Evolutionary conservation across 2,888 invertebrate genomes (phyloP).

Genomic region (Lypha dubia): DNA sequence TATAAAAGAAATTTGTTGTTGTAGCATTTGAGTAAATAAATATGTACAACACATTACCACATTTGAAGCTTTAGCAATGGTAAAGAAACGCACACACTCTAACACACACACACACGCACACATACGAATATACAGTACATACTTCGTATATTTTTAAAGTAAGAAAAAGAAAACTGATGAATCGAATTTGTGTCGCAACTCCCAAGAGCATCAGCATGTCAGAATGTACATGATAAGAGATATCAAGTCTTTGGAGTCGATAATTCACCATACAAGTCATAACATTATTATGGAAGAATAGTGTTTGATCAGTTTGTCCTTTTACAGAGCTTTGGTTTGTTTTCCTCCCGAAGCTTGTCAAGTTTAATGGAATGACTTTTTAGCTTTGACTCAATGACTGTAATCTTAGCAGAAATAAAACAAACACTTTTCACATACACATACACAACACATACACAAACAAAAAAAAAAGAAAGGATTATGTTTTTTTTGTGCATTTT

Average conservation of each 20-base stretch:
- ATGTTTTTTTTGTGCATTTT: conserved; percentile 6
- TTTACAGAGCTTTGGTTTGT: background rate
- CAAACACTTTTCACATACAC: conserved; percentile 11
- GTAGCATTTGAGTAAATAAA: conserved; percentile 56
- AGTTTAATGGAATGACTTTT: conserved; percentile 22
- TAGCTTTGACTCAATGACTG: conserved; percentile 22
- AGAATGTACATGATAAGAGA: conserved; percentile 50
- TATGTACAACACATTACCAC: conserved; percentile 50
- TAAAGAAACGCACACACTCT: conserved; percentile 1
- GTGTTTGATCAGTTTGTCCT: conserved; percentile 19
- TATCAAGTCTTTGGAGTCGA: conserved; percentile 36
- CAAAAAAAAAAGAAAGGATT: conserved; percentile 54
- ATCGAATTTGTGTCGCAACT: conserved; percentile 68
- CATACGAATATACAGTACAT: background rate
- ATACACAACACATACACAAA: background rate
- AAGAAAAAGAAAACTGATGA: conserved; percentile 56
- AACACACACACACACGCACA: background rate
- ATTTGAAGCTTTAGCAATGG: conserved; percentile 25
- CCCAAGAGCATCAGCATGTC: conserved; percentile 54
- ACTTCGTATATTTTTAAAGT: background rate
- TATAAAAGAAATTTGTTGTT: conserved; percentile 49
- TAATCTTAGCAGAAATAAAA: conserved; percentile 19
- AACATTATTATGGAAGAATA: conserved; percentile 1
- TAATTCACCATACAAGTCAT: conserved; percentile 11
- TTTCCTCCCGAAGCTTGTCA: background rate